Base-by-base conservation (phyloP, 2,113 vertebrate genomes). In the Sturnira hondurensis region DNA sequence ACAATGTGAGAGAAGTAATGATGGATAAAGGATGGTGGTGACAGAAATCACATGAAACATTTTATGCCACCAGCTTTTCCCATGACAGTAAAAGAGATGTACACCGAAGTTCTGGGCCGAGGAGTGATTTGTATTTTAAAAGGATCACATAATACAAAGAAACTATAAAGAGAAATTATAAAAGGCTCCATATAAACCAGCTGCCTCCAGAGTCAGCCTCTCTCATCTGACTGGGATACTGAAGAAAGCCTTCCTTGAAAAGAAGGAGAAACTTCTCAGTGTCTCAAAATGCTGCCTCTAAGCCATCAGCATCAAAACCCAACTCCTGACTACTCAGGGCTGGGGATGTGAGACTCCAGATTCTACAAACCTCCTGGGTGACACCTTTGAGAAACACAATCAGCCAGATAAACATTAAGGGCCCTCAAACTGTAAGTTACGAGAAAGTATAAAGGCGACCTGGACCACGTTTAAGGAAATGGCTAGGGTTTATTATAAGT, bases 61-160 rank as follows among this genome's bases (percentile, higher is more conserved):
- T 71, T 36, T 1, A 58, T 0, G 43, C 15, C 61, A 17, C 47
- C 43, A 15, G 50, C 63, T 90, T 86, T 74, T 54, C 83, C 45
- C 19, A 50, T 7, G 11, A 26, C 5, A 38, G 36, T 54, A 56
- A 63, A 33, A 81, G 31, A 91, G 4, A 81, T 2, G 19, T 5
- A 33, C 31, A n/a, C 38, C 1, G n/a, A 71, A 50, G 56, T 58
- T 67, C 67, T 77, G 47, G 28, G 65, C 65, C n/a, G n/a, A n/a
- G n/a, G n/a, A n/a, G n/a, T n/a, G n/a, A n/a, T n/a, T n/a, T 83
- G n/a, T 31, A 52, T 86, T 93, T 89, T 56, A 24, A 74, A 96
- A 96, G 58, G 83, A 68, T 50, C 71, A 76, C 14, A 68, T 36
- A 11, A 74, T 19, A 10, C 82, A 63, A 80, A 41, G 16, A 76